These are phyloP conservation scores for Blastomussa wellsi DNA, from an alignment of 92 coral and sea anemone genomes.

Conservation along the genomic window DNA sequence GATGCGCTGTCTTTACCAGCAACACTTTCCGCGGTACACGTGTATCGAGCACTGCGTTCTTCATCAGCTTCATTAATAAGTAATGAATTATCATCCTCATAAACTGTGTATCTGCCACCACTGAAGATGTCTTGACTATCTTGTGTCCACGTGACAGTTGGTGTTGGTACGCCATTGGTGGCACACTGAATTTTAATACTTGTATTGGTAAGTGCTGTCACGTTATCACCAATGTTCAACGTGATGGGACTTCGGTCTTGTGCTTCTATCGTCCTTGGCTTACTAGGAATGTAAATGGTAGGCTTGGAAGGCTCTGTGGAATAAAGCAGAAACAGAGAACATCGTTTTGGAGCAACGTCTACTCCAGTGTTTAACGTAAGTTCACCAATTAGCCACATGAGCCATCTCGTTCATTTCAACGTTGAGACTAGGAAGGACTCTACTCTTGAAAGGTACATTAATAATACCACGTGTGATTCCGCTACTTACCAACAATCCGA, in stretches of 20 bases:
- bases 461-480: not conserved
- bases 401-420: too few species aligned
- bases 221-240: constrained; percentile 56
- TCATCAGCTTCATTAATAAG: constrained; percentile 2
- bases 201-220: constrained; percentile 63
- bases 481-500: constrained; percentile 58
- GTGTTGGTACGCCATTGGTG: constrained; percentile 68
- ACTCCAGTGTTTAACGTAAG: too few species aligned
- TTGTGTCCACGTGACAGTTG: constrained; percentile 66
- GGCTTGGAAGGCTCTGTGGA: too few species aligned
- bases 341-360: too few species aligned
- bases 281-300: not conserved
- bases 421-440: too few species aligned
- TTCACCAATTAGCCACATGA: too few species aligned
- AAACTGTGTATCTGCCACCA: constrained; percentile 20
- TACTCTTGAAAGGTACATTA: too few species aligned
- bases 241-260: constrained; percentile 47
- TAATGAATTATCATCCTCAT: constrained; percentile 32
- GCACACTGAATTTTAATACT: constrained; percentile 67
- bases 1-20: constrained; percentile 48
- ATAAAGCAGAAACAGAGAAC: too few species aligned
- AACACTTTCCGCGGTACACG: constrained; percentile 52
- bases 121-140: constrained; percentile 40
- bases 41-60: constrained; percentile 45
- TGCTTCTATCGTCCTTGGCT: constrained; percentile 5